Evolutionary conservation across 2,888 invertebrate species (phyloP).

Genomic region (Eupithecia pulchellata): DNA sequence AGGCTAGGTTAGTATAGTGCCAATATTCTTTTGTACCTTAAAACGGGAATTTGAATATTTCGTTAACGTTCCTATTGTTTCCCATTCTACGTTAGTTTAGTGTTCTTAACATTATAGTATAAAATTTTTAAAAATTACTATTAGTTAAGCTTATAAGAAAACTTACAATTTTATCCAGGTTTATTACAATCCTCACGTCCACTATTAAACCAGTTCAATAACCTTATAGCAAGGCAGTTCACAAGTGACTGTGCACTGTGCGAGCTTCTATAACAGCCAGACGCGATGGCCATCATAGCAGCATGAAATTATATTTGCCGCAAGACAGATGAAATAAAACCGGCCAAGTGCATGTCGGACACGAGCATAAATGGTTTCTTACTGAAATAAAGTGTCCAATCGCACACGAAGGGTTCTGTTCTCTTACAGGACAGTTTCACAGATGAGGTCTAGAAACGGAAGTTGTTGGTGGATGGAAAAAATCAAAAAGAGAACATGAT

Average conservation of each 20-base stretch:
- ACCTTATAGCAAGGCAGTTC: slow-evolving; percentile 23
- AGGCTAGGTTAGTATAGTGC: neutral
- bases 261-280: slow-evolving; percentile 12
- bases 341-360: neutral
- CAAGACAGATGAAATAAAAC: neutral
- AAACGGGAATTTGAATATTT: neutral
- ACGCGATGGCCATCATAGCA: neutral
- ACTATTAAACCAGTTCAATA: slow-evolving; percentile 20
- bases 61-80: neutral
- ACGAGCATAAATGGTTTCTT: neutral
- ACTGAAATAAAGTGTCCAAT: neutral
- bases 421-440: neutral
- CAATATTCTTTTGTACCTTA: too few relatives aligned
- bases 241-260: slow-evolving; percentile 18
- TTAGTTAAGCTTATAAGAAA: neutral
- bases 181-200: slow-evolving; percentile 2
- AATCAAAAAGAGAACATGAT: too few relatives aligned
- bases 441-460: neutral
- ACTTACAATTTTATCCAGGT: neutral
- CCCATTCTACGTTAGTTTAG: neutral
- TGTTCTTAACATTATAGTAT: neutral
- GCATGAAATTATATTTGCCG: neutral
- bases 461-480: too few relatives aligned
- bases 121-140: neutral
- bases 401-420: neutral